Evolutionary conservation across 2,797 vertebrate genomes (phyloP).

Genomic region (Cygnus olor): DNA sequence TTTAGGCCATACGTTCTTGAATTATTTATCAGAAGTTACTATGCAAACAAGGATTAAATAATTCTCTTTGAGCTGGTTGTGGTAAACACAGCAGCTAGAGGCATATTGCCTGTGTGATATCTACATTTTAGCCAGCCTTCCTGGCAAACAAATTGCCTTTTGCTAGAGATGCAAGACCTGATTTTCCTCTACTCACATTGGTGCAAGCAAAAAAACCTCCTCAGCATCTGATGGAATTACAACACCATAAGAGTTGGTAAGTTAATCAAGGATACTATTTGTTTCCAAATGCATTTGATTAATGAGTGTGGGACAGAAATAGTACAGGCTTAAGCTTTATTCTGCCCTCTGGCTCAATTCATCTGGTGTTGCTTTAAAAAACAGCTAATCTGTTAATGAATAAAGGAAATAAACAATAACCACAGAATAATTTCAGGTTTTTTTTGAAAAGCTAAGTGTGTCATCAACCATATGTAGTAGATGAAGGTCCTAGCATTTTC

Average conservation of each 20-base stretch:
- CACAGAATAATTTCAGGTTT: background rate
- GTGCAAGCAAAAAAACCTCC: conserved; percentile 8
- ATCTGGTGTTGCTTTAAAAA: background rate
- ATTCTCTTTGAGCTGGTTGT: conserved; percentile 84
- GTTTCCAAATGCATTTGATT: conserved; percentile 48
- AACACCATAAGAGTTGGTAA: background rate
- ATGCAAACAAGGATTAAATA: conserved; percentile 86
- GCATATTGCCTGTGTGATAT: conserved; percentile 48
- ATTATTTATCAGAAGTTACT: conserved; percentile 80
- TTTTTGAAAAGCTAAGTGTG: background rate
- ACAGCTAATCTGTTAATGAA: background rate
- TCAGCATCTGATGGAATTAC: conserved; percentile 10
- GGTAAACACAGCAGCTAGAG: conserved; percentile 60
- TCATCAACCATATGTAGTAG: background rate
- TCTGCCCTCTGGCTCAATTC: background rate
- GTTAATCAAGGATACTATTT: conserved; percentile 17
- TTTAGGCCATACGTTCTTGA: conserved; percentile 69
- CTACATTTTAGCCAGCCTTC: conserved; percentile 32
- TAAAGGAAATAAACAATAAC: conserved; percentile 11
- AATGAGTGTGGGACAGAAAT: conserved; percentile 34
- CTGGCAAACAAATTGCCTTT: conserved; percentile 44
- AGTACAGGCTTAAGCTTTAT: conserved; percentile 5
- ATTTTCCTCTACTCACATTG: background rate
- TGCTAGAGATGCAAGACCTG: background rate
- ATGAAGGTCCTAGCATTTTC: background rate